Percentiles rank a stretch among this genome's conserved stretches.
These are phyloP conservation scores for Upupa epops DNA, from an alignment of 2,113 vertebrate genomes.

Conservation along the genomic window DNA sequence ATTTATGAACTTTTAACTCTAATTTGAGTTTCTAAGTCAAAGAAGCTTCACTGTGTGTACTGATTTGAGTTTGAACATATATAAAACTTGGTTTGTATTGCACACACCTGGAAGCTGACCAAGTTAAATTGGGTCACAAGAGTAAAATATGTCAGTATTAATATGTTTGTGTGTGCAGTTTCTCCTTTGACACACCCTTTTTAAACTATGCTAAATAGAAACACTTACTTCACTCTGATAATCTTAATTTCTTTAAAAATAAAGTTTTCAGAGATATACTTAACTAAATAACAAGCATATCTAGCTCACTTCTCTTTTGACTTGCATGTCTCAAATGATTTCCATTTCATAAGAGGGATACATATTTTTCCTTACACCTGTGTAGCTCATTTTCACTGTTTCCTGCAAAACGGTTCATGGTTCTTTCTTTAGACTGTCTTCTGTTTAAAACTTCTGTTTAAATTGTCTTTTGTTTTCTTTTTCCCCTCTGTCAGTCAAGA, in stretches of 20 bases:
- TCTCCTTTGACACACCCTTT: neutral
- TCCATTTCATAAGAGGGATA: neutral
- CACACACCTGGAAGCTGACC: neutral
- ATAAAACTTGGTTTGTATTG: neutral
- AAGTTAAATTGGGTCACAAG: neutral
- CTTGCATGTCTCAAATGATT: neutral
- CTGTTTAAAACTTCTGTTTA: constrained; percentile 70
- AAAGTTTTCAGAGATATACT: neutral
- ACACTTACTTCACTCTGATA: neutral
- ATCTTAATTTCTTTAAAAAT: neutral
- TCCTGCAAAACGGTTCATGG: neutral
- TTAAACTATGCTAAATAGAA: neutral
- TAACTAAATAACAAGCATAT: neutral
- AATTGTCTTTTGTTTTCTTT: constrained; percentile 68
- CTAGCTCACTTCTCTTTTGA: neutral
- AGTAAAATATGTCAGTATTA: neutral
- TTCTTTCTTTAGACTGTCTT: constrained; percentile 11
- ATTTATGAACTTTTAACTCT: neutral
- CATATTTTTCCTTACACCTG: neutral
- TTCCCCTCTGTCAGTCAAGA: constrained; percentile 71
- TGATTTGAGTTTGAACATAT: neutral
- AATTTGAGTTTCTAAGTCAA: neutral
- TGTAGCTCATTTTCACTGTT: neutral
- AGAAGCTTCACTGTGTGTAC: neutral
- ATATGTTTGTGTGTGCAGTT: neutral